A percentile compares a stretch with the other conserved stretches of the same genome.
These are phyloP conservation scores for Saguinus imperator DNA, from an alignment of 2,113 vertebrate genomes.

Conservation along the genomic window DNA sequence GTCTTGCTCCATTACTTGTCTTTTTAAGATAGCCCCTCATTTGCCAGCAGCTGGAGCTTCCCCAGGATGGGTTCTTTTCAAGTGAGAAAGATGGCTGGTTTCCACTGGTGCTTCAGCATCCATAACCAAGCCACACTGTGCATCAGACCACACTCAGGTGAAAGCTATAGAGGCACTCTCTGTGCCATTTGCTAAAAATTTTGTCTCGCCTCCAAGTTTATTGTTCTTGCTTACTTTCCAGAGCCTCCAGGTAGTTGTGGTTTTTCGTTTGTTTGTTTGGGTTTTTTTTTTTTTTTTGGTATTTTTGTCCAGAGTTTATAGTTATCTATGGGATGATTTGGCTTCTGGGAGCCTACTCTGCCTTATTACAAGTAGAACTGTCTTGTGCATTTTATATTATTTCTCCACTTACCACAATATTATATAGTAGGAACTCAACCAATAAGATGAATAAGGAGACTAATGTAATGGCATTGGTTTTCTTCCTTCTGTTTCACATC, in stretches of 20 bases:
- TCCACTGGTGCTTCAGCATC: background rate
- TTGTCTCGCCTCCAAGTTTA: background rate
- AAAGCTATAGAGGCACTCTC: background rate
- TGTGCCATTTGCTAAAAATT: background rate
- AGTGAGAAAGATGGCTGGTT: background rate
- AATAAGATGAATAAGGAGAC: background rate
- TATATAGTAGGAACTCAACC: background rate
- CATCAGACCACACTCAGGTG: background rate
- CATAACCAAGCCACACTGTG: fast-evolving
- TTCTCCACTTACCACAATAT: background rate
- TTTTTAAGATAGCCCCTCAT: background rate
- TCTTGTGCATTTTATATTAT: background rate
- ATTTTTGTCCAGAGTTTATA: background rate
- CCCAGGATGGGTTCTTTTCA: background rate
- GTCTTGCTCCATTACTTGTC: background rate
- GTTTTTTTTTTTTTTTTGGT: background rate
- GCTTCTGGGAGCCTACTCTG: background rate
- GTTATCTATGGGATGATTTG: background rate
- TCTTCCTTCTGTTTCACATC: background rate
- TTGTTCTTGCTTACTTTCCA: background rate
- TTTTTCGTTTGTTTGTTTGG: background rate
- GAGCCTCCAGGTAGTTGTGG: background rate
- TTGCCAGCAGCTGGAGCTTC: background rate
- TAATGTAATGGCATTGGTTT: background rate
- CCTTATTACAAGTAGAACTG: background rate